Evolutionary conservation across 30 jellyfish, hydroid and myxozoan genomes (phyloP), one percentile per base, ranked within the genome.

Genomic region (Hydractinia symbiolongicarpus): DNA sequence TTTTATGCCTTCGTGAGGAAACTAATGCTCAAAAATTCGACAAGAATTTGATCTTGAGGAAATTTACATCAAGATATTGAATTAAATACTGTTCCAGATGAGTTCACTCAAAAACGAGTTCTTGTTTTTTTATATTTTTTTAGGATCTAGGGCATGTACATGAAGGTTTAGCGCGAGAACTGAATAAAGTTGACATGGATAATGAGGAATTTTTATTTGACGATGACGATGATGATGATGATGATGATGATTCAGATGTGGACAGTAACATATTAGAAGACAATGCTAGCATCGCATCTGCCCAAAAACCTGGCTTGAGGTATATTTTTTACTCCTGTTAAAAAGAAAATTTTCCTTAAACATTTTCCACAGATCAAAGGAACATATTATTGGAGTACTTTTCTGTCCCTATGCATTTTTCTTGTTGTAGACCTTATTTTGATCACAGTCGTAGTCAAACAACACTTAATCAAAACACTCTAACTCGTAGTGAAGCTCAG

Each of bases 231-330:
- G 83, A 74, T 53, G 94, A 89, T 53, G 97, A 84, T 54, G 97
- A 90, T 30, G 97, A 90, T 17, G 97, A 90, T 17, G 88, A 89
- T 64, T 93, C 86, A 40, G 82, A 84, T n/a, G 96, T 85, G 11
- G 93, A 86, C 13, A 57, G 54, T 44, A 57, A 67, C 66, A 69
- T 87, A 73, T 81, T 86, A 56, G 95, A 80, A 8, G 98, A 91
- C 67, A 81, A 91, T 11, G 61, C 81, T 52, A 91, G 98, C 84
- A 91, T 91, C 19, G 95, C 90, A 17, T 91, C 98, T 50, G 91
- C 49, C 54, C 95, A 82, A 79, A 70, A 88, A 50, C 98, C 98
- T 13, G 91, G 88, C 50, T 75, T 91, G 53, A 82, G 97, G 97
- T 86, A 15, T 3, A 81, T 62, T 54, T 30, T 30, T 30, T 30